Evolutionary conservation across 1,140 invertebrate species (phyloP).

Genomic region (Leptestheria dahalacensis): DNA sequence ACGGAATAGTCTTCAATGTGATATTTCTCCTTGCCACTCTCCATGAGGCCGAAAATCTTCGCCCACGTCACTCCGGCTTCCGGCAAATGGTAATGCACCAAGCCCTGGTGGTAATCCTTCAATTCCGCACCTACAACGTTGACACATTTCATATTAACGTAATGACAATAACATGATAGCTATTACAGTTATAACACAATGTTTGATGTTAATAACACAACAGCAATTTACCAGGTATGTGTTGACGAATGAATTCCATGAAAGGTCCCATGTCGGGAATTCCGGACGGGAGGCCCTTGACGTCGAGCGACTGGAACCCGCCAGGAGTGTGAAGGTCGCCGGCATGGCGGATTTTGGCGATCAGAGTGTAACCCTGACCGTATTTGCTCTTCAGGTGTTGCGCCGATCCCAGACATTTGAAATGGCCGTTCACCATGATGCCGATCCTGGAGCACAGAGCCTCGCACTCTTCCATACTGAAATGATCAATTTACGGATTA

Average conservation of each 20-base stretch:
- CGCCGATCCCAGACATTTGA: slow-evolving; percentile 50
- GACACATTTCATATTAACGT: too few species aligned
- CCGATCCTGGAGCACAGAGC: slow-evolving; percentile 66
- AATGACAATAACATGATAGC: too few species aligned
- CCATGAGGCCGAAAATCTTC: slow-evolving; percentile 55
- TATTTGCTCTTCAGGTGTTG: slow-evolving; percentile 57
- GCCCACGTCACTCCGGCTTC: slow-evolving; percentile 45
- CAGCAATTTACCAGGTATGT: slow-evolving; percentile 18
- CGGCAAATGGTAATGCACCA: slow-evolving; percentile 55
- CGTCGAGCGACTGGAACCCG: neutral
- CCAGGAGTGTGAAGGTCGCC: neutral
- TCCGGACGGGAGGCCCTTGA: neutral
- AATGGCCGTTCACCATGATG: slow-evolving; percentile 72
- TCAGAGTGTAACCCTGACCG: slow-evolving; percentile 57
- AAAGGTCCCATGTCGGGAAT: slow-evolving; percentile 14
- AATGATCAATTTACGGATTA: slow-evolving; percentile 2
- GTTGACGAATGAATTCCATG: slow-evolving; percentile 17
- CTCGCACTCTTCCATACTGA: slow-evolving; percentile 82
- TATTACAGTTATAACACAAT: too few species aligned
- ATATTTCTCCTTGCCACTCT: slow-evolving; percentile 36
- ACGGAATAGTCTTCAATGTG: slow-evolving; percentile 68
- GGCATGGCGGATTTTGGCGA: slow-evolving; percentile 30
- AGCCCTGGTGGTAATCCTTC: slow-evolving; percentile 55
- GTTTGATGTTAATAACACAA: too few species aligned
- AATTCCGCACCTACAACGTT: slow-evolving; percentile 24